Evolutionary conservation across 2,113 vertebrate genomes (phyloP), one percentile per base, ranked within the genome.

Genomic region (Tachuris rubrigastra): DNA sequence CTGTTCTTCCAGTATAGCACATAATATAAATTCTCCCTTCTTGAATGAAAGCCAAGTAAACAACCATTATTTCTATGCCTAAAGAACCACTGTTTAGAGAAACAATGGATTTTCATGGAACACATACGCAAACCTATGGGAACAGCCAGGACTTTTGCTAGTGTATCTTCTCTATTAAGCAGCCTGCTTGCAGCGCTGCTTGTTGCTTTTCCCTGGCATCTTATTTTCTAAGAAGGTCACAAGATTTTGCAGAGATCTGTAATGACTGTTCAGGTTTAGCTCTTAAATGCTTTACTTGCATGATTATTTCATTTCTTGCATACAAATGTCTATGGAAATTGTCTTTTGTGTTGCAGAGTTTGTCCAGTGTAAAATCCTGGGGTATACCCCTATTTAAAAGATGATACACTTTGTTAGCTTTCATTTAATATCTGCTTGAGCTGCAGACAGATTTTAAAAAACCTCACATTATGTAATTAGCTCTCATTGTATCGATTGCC

Each of bases 401-500:
- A 78, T 76, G 63, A 80, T 59, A 83, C 83, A 73, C 53, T 80
- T 91, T 93, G 94, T 89, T 93, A 96, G 53, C 46, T 93, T 97
- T 96, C 87, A 85, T 92, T 96, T 93, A 96, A 67, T 65, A 94
- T 87, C 77, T 95, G 76, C 28, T 96, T 46, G 65, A 82, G 76
- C n/a, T 96, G 76, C 91, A 25, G 87, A 92, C 56, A 84, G 92
- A 78, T 81, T 92, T 50, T 37, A 4, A 2, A 67, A 85, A 56
- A 30, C 24, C 46, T 24, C 24, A 88, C 35, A 74, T 91, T 93
- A 95, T 85, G 42, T 89, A 96, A 97, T 96, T 96, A 97, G 90
- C 78, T 87, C 80, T 89, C 82, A 93, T 93, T 95, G 91, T 90
- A 95, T 96, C 50, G 27, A 94, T 76, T 90, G 58, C 72, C 76